These are phyloP conservation scores for Osmerus eperlanus DNA, from an alignment of 2,113 vertebrate species.

Conservation along the genomic window DNA sequence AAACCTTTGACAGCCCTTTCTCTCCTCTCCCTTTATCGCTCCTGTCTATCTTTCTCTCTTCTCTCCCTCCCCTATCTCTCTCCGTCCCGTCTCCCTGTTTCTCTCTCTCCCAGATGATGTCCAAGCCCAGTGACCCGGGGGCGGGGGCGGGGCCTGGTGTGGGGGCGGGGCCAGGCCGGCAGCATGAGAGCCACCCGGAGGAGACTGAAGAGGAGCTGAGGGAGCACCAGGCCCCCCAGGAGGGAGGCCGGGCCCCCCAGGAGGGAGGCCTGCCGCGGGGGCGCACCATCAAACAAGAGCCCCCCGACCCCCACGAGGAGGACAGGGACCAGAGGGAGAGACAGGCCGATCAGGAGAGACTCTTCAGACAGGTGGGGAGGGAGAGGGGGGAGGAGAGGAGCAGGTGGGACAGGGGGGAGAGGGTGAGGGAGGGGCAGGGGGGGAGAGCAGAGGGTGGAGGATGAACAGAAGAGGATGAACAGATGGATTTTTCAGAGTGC, in stretches of 20 bases:
- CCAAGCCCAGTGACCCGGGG: conserved; percentile 79
- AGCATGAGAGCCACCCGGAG: conserved; percentile 92
- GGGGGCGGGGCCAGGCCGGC: conserved; percentile 66
- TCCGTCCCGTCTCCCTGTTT: neutral
- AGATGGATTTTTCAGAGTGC: neutral
- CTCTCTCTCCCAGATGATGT: conserved; percentile 74
- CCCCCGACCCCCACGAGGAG: conserved; percentile 84
- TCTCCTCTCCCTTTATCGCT: neutral
- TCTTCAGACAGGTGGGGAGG: conserved; percentile 83
- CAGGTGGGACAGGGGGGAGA: neutral
- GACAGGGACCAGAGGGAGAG: conserved; percentile 74
- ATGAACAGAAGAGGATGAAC: too few relatives aligned
- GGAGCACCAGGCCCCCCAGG: conserved; percentile 82
- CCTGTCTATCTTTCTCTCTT: neutral
- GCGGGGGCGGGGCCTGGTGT: conserved; percentile 55
- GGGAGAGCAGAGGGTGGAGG: neutral
- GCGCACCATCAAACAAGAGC: conserved; percentile 85
- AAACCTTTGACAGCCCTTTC: neutral
- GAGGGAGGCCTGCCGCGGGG: conserved; percentile 52
- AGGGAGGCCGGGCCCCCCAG: conserved; percentile 18
- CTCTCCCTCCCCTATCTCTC: neutral
- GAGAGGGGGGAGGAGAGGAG: neutral
- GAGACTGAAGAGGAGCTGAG: conserved; percentile 93
- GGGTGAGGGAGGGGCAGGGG: neutral
- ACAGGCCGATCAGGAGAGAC: conserved; percentile 81